Conservation (phyloP, 2,797 vertebrate species). For the Lithobates pipiens region DNA sequence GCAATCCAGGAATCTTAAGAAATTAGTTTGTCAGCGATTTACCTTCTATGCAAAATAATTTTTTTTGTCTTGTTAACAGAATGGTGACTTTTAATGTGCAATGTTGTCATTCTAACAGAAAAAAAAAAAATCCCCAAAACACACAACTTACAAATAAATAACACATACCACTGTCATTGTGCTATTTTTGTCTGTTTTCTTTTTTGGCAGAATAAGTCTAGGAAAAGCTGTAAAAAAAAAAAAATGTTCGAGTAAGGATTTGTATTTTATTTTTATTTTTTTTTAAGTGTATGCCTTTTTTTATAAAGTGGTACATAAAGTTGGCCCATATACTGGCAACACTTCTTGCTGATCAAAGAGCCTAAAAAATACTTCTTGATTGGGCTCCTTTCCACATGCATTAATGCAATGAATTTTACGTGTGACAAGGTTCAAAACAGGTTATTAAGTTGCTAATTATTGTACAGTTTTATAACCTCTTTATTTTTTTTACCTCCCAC, state of each 20-base stretch:
- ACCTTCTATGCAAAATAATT: conserved; percentile 1
- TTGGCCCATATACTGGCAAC: neutral
- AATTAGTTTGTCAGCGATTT: neutral
- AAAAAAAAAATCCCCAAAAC: neutral
- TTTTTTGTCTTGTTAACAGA: neutral
- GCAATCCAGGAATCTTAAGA: neutral
- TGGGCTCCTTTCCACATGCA: neutral
- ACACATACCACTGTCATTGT: neutral
- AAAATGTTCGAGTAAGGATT: neutral
- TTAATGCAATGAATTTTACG: neutral
- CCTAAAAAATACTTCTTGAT: neutral
- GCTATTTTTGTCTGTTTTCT: neutral
- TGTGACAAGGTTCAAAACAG: neutral
- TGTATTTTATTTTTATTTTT: neutral
- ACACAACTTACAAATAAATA: neutral
- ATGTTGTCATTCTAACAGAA: neutral
- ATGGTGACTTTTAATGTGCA: neutral
- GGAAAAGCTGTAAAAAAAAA: neutral
- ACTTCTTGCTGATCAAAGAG: conserved; percentile 8
- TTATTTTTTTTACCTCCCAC: conserved; percentile 12
- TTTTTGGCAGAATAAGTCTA: neutral
- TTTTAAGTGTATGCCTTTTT: neutral
- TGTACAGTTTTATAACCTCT: conserved; percentile 64
- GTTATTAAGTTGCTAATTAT: neutral
- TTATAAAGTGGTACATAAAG: neutral